A percentile compares a stretch with the other conserved stretches of the same genome.
Conservation (phyloP, 2,113 vertebrate species). For the Macrotis lagotis region DNA sequence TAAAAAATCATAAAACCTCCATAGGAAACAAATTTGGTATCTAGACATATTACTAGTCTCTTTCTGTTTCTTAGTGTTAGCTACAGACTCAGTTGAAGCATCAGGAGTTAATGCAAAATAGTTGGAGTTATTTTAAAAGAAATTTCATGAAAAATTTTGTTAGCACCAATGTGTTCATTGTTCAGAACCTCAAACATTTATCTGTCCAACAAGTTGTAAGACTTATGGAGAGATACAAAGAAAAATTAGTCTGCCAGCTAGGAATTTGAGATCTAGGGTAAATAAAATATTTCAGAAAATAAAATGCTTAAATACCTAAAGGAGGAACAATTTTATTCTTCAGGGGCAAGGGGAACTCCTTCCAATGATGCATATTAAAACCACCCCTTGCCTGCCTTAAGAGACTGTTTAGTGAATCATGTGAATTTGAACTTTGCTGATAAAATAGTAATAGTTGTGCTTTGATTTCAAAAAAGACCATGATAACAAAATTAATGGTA, state of each 20-base stretch:
- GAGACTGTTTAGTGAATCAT: neutral
- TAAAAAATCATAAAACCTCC: neutral
- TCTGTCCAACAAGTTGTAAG: neutral
- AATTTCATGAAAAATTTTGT: neutral
- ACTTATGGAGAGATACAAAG: neutral
- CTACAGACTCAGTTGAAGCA: neutral
- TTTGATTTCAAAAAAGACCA: no score
- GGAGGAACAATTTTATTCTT: neutral
- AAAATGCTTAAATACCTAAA: neutral
- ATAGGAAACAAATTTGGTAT: neutral
- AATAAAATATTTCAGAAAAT: neutral
- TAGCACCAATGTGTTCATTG: neutral
- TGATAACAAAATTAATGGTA: no score
- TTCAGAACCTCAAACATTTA: neutral
- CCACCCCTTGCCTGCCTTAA: neutral
- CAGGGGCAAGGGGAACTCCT: neutral
- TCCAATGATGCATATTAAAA: neutral
- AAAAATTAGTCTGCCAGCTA: neutral
- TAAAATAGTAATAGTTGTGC: no score
- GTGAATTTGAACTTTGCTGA: no score
- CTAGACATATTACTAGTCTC: neutral
- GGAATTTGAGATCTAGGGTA: neutral
- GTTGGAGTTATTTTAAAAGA: neutral
- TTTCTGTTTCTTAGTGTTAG: neutral
- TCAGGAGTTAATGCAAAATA: neutral